A percentile compares a stretch with the other conserved stretches of the same genome.
phyloP scores from a whole-genome alignment of 1,140 invertebrate species.

The Epicauta chinensis region DNA sequence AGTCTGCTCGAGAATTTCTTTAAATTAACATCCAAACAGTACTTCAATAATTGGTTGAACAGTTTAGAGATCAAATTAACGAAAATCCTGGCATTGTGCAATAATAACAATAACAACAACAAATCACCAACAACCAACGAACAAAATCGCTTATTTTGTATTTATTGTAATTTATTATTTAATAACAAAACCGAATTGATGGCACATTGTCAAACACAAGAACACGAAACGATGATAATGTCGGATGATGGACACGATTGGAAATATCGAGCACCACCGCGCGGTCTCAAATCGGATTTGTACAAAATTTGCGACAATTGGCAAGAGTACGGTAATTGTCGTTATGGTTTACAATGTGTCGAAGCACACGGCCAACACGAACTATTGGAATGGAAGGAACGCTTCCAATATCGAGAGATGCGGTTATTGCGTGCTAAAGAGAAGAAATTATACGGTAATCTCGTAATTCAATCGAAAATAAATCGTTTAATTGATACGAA shows the following conservation, averaged over 20 bases:
- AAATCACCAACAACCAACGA: conserved; percentile 39
- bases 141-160: conserved; percentile 45
- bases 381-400: conserved; percentile 66
- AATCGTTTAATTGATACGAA: neutral
- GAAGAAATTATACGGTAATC: conserved; percentile 60
- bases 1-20: conserved; percentile 14
- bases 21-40: conserved; percentile 17
- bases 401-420: conserved; percentile 60
- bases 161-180: conserved; percentile 59
- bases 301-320: conserved; percentile 54
- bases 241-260: conserved; percentile 65
- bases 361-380: conserved; percentile 69
- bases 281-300: conserved; percentile 53
- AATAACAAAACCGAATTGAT: conserved; percentile 52
- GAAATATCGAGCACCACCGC: conserved; percentile 62
- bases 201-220: conserved; percentile 58
- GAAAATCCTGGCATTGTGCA: neutral
- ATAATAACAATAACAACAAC: conserved; percentile 6
- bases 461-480: conserved; percentile 34
- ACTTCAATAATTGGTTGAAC: conserved; percentile 10
- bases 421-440: conserved; percentile 59
- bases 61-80: conserved; percentile 12
- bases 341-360: conserved; percentile 65
- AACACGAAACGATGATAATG: conserved; percentile 63
- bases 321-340: conserved; percentile 50